These are phyloP conservation scores for Antigone vipio DNA, from an alignment of 2,113 vertebrate species.

Conservation along the genomic window DNA sequence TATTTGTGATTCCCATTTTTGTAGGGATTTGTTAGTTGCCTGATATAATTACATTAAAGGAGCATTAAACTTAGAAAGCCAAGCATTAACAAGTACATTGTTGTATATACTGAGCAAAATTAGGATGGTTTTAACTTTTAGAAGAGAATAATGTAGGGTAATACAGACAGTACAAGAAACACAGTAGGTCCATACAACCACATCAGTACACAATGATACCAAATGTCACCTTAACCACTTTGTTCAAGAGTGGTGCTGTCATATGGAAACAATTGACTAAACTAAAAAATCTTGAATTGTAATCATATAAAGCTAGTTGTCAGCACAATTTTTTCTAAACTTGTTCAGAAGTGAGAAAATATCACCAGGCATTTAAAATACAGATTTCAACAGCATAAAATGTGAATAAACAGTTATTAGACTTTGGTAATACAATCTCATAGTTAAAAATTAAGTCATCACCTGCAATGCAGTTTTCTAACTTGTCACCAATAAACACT, in stretches of 20 bases:
- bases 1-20: not conserved
- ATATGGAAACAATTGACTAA: not conserved
- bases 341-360: not conserved
- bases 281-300: not conserved
- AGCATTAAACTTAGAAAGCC: not conserved
- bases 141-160: not conserved
- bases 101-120: not conserved
- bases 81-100: not conserved
- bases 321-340: not conserved
- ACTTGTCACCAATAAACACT: conserved; percentile 72
- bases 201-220: not conserved
- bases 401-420: not conserved
- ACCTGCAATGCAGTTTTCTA: conserved; percentile 26
- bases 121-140: not conserved
- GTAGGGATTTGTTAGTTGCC: not conserved
- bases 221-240: not conserved
- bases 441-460: not conserved
- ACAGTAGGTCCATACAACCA: not conserved
- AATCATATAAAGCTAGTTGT: not conserved
- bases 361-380: not conserved
- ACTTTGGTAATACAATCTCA: not conserved
- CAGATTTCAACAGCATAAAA: not conserved
- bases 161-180: not conserved
- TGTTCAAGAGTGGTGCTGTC: not conserved
- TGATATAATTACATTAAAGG: not conserved